Base-by-base conservation (phyloP, 2,113 vertebrate species). In the Cyphomyrus discorhynchus region DNA sequence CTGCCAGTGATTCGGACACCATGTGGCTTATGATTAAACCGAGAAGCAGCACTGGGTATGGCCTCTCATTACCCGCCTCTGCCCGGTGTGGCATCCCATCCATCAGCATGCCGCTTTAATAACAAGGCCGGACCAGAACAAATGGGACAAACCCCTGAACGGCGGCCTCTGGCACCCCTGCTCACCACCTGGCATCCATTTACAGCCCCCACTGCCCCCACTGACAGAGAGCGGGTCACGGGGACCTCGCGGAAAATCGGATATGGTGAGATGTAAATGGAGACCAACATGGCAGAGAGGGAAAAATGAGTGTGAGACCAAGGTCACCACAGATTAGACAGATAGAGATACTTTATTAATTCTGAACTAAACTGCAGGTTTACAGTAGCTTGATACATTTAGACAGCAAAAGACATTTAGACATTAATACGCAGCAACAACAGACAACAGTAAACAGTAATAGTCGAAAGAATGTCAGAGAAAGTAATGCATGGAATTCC, bases 81-180 rank as follows among this genome's bases (percentile, higher is more conserved):
- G 21, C 21, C 87, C n/a, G 3, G 45, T 27, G 7, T n/a, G 21
- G 35, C 13, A 21, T n/a, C 21, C 56, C 53, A 88, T 88, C 53
- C 87, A 88, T 88, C 87, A 66, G 87, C 42, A 3, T n/a, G 87
- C 39, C 39, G 31, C 53, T 53, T 46, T 45, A 88, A 88, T 42
- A 88, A 88, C 56, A 88, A 88, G 31, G 86, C 87, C 9, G 21
- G 35, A 62, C 35, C 35, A 87, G 87, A 88, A 88, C 56, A 88
- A 62, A 88, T 62, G 35, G 39, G 35, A 88, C 35, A 52, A 87
- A 87, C 39, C 53, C 52, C 35, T n/a, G 39, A 42, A 45, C 31
- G 7, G 15, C 53, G 9, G 56, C 13, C 85, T 24, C 87, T 88
- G 31, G 39, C 82, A 47, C 82, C 82, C 82, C 82, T 24, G 3